Conservation (phyloP, 2,888 invertebrate species). For the Leptopilina syphax region DNA sequence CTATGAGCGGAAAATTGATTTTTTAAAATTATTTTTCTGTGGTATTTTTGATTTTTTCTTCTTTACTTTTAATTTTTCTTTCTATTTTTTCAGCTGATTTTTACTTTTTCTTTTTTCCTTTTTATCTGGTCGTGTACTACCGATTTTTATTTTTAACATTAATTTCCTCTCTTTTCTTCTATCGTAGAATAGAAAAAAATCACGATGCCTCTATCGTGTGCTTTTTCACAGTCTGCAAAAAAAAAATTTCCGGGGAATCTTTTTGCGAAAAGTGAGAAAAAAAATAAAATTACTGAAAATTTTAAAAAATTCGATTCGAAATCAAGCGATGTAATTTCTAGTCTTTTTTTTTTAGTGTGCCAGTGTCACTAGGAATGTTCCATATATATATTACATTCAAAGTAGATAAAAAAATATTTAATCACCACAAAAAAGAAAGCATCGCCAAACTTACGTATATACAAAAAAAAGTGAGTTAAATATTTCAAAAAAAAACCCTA, state of each 20-base stretch:
- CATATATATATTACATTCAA: constrained; percentile 17
- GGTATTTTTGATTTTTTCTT: background rate
- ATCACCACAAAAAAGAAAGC: background rate
- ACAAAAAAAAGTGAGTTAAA: background rate
- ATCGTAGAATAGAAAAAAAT: constrained; percentile 14
- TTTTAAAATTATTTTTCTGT: background rate
- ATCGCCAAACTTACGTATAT: constrained; percentile 15
- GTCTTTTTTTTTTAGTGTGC: constrained; percentile 3
- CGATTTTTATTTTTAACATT: constrained; percentile 14
- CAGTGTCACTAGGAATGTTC: constrained; percentile 40
- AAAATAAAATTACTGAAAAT: constrained; percentile 5
- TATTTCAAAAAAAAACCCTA: too few relatives aligned
- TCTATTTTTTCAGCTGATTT: background rate
- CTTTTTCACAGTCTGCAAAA: constrained; percentile 9
- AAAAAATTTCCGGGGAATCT: constrained; percentile 3
- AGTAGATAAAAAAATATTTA: constrained; percentile 14
- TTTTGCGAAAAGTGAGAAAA: background rate
- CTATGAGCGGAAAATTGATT: constrained; percentile 32
- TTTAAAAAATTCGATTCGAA: constrained; percentile 3
- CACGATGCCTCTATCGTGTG: constrained; percentile 40
- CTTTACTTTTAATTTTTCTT: background rate
- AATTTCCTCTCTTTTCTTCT: background rate
- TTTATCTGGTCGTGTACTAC: constrained; percentile 37
- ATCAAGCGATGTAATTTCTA: background rate
- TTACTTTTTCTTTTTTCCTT: background rate